phyloP scores from a whole-genome alignment of 2,888 invertebrate genomes.

The Theretra japonica region DNA sequence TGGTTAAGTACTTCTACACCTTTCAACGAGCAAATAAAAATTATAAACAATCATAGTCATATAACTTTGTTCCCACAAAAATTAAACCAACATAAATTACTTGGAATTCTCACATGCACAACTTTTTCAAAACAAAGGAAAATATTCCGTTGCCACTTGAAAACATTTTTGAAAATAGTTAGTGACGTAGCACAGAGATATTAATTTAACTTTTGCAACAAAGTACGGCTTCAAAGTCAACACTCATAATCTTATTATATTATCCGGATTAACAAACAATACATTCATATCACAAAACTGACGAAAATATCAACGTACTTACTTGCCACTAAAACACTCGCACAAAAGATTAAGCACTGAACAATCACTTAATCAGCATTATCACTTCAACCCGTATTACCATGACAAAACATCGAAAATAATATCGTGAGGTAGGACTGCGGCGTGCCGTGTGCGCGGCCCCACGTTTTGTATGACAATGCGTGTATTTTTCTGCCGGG shows the following conservation, averaged over 20 bases:
- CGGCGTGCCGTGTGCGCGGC: constrained; percentile 32
- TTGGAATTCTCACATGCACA: no score
- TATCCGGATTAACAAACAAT: neutral
- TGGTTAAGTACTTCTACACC: no score
- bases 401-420: constrained; percentile 23
- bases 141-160: no score
- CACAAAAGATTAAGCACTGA: constrained; percentile 9
- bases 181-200: no score
- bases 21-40: no score
- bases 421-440: constrained; percentile 10
- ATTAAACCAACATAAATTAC: no score
- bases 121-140: no score
- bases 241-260: neutral
- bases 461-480: constrained; percentile 71
- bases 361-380: constrained; percentile 15
- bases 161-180: no score
- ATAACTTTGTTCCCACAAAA: no score
- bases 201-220: no score
- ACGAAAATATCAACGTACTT: neutral
- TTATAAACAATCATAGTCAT: no score
- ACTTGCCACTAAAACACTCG: neutral
- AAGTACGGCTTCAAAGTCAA: neutral
- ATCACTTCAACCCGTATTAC: constrained; percentile 24
- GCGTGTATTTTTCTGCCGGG: constrained; percentile 57
- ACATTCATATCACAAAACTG: neutral